These are phyloP conservation scores for human (Homo sapiens) DNA, from an alignment of 2,113 vertebrate species.

Conservation along the genomic window DNA sequence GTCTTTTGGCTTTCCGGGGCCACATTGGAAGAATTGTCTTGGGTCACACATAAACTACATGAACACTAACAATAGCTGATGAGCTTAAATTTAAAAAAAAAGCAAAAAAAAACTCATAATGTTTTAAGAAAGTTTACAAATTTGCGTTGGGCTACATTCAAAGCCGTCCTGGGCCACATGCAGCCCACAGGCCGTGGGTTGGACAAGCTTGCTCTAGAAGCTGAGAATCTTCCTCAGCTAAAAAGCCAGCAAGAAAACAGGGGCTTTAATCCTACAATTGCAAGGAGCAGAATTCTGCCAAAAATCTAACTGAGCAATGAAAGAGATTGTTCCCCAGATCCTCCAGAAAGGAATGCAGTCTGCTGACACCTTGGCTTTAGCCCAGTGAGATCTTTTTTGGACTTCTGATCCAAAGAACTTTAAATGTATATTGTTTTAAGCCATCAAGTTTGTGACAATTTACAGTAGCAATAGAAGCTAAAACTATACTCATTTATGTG, in stretches of 20 bases:
- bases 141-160: too few species aligned
- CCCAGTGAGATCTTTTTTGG: background rate
- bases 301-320: background rate
- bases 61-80: too few species aligned
- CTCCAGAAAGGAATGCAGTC: background rate
- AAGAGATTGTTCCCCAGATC: background rate
- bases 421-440: background rate
- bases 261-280: background rate
- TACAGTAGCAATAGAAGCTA: background rate
- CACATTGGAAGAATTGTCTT: too few species aligned
- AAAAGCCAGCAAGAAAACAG: background rate
- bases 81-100: too few species aligned
- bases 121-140: too few species aligned
- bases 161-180: too few species aligned
- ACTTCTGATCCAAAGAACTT: background rate
- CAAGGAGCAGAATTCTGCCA: background rate
- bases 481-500: background rate
- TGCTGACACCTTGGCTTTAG: too few species aligned
- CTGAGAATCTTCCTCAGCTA: background rate
- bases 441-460: background rate
- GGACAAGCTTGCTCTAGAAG: background rate
- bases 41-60: too few species aligned
- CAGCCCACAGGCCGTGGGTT: too few species aligned
- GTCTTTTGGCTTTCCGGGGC: too few species aligned
- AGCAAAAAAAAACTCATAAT: too few species aligned